Evolutionary conservation across 2,888 invertebrate species (phyloP).

Genomic region (Erynnis tages): DNA sequence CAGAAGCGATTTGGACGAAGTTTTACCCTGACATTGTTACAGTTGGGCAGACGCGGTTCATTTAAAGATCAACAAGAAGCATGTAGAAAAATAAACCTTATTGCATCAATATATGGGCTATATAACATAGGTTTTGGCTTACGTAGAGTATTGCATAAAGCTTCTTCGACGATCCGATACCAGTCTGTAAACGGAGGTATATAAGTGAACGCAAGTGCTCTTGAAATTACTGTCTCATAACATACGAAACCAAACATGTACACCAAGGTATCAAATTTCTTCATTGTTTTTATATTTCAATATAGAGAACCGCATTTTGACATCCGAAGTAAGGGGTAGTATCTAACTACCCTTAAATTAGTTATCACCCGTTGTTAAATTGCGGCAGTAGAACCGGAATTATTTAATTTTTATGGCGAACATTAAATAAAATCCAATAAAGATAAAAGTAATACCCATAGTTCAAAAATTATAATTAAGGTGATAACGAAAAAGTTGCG

Average conservation of each 20-base stretch:
- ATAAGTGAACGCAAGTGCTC: constrained; percentile 61
- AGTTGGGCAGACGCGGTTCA: constrained; percentile 36
- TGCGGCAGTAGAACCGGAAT: too few relatives aligned
- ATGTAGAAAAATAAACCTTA: constrained; percentile 30
- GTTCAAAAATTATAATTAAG: too few relatives aligned
- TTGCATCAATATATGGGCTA: constrained; percentile 32
- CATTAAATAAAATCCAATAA: too few relatives aligned
- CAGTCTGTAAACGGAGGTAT: constrained; percentile 59
- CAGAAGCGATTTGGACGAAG: constrained; percentile 36
- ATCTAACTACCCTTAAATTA: too few relatives aligned
- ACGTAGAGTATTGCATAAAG: constrained; percentile 41
- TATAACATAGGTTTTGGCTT: constrained; percentile 32
- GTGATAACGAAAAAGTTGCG: too few relatives aligned
- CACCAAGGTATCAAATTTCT: constrained; percentile 51
- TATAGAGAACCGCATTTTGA: too few relatives aligned
- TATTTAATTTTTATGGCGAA: too few relatives aligned
- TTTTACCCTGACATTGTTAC: constrained; percentile 51
- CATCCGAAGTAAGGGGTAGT: too few relatives aligned
- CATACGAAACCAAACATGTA: constrained; percentile 57
- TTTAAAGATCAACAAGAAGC: constrained; percentile 26
- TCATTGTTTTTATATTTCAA: not conserved
- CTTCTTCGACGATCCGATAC: constrained; percentile 56
- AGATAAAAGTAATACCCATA: too few relatives aligned
- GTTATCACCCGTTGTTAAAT: too few relatives aligned
- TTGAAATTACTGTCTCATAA: constrained; percentile 59